Percentiles rank a stretch among this genome's conserved stretches.
These are phyloP conservation scores for Agonum fuliginosum DNA, from an alignment of 2,888 invertebrate species.

Conservation along the genomic window DNA sequence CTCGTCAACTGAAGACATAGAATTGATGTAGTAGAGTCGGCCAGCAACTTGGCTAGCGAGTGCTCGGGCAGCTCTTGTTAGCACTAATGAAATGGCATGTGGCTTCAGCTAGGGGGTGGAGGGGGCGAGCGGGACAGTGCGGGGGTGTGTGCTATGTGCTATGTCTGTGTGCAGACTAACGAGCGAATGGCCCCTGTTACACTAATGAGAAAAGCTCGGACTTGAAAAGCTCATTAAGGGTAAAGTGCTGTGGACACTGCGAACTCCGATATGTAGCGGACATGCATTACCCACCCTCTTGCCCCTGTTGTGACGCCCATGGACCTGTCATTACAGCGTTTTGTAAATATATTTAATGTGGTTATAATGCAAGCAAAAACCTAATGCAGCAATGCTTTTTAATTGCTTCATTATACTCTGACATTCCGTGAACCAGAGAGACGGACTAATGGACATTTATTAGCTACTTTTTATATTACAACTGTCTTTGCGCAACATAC, in stretches of 20 bases:
- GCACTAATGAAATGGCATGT: constrained; percentile 71
- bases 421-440: background rate
- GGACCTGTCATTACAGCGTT: constrained; percentile 12
- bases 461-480: too few species aligned
- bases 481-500: too few species aligned
- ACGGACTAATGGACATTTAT: too few species aligned
- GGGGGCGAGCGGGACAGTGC: background rate
- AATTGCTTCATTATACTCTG: constrained; percentile 8
- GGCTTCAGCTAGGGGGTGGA: constrained; percentile 63
- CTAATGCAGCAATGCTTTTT: background rate
- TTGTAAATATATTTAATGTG: constrained; percentile 38
- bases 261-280: constrained; percentile 41
- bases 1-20: constrained; percentile 62
- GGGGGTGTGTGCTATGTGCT: background rate
- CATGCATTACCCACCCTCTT: constrained; percentile 36
- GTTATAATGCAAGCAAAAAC: constrained; percentile 35
- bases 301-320: background rate
- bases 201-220: constrained; percentile 72
- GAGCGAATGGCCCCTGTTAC: constrained; percentile 71
- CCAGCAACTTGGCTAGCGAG: constrained; percentile 3
- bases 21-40: constrained; percentile 66
- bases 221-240: constrained; percentile 71
- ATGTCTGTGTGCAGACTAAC: constrained; percentile 64
- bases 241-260: constrained; percentile 69
- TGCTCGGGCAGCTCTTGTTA: constrained; percentile 67